Percentiles rank a stretch among this genome's conserved stretches.
Conservation (phyloP, 2,797 vertebrate species). For the Antrozous pallidus region DNA sequence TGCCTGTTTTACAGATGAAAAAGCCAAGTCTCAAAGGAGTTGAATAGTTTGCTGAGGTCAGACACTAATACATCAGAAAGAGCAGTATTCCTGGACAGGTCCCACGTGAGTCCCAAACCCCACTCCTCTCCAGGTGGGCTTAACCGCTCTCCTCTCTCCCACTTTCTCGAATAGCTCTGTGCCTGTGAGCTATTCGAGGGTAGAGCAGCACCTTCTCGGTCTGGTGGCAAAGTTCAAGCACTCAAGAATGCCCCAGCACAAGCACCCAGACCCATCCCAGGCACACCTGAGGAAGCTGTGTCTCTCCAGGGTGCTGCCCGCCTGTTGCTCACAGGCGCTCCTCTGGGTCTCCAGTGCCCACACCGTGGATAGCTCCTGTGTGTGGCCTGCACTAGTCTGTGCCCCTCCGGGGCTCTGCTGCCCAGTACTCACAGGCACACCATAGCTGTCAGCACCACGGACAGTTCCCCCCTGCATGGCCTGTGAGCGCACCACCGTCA, state of each 20-base stretch:
- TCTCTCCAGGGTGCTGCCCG: background rate
- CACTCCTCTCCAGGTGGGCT: background rate
- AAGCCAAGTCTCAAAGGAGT: background rate
- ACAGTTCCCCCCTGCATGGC: too few relatives aligned
- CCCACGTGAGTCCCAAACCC: background rate
- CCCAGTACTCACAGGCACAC: too few relatives aligned
- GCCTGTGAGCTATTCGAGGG: background rate
- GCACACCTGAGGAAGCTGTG: accelerated
- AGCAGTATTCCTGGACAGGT: background rate
- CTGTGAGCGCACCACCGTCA: too few relatives aligned
- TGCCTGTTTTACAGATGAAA: background rate
- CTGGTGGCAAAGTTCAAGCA: background rate
- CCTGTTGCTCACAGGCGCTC: accelerated
- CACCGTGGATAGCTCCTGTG: background rate
- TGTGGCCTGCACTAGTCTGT: accelerated
- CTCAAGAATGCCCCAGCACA: background rate
- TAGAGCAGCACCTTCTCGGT: background rate
- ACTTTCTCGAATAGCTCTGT: background rate
- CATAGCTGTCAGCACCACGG: too few relatives aligned
- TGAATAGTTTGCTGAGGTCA: background rate
- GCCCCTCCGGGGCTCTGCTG: too few relatives aligned
- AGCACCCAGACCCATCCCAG: background rate
- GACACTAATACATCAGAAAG: background rate
- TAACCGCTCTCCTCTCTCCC: background rate
- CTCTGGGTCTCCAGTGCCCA: too few relatives aligned